Percentiles rank a stretch among this genome's conserved stretches.
These are phyloP conservation scores for Nemapogon koenigi DNA, from an alignment of 2,888 invertebrate species.

Conservation along the genomic window DNA sequence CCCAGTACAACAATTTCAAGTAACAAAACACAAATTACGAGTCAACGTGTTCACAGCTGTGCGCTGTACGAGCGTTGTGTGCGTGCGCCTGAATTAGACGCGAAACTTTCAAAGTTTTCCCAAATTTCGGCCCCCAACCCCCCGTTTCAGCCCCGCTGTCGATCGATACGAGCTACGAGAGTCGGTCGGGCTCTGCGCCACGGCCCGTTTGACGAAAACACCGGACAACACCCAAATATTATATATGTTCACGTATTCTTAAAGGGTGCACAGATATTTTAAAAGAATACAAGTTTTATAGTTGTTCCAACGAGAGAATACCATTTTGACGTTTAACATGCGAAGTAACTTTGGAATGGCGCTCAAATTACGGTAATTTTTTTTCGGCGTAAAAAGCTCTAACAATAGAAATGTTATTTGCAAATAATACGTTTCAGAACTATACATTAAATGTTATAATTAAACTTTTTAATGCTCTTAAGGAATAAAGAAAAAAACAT, in stretches of 20 bases:
- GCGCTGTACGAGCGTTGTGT: conserved; percentile 40
- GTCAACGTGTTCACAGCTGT: conserved; percentile 35
- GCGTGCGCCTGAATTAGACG: conserved; percentile 66
- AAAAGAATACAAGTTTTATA: no score
- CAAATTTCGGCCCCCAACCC: conserved; percentile 56
- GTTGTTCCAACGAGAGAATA: no score
- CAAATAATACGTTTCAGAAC: no score
- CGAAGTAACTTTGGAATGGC: no score
- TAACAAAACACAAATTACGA: conserved; percentile 54
- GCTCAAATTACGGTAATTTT: no score
- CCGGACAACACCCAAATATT: conserved; percentile 45
- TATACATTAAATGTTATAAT: no score
- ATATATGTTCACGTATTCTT: neutral
- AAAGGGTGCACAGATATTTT: no score
- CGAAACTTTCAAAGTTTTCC: conserved; percentile 66
- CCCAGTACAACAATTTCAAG: conserved; percentile 40
- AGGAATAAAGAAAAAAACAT: no score
- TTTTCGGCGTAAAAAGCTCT: no score
- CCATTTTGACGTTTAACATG: no score
- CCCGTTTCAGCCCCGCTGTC: conserved; percentile 22
- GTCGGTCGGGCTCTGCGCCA: neutral
- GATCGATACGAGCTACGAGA: conserved; percentile 46
- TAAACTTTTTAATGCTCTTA: no score
- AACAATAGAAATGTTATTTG: no score
- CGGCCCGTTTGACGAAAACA: conserved; percentile 31